Conservation (phyloP, 2,797 vertebrate species). For the Halcyon chelicuti region DNA sequence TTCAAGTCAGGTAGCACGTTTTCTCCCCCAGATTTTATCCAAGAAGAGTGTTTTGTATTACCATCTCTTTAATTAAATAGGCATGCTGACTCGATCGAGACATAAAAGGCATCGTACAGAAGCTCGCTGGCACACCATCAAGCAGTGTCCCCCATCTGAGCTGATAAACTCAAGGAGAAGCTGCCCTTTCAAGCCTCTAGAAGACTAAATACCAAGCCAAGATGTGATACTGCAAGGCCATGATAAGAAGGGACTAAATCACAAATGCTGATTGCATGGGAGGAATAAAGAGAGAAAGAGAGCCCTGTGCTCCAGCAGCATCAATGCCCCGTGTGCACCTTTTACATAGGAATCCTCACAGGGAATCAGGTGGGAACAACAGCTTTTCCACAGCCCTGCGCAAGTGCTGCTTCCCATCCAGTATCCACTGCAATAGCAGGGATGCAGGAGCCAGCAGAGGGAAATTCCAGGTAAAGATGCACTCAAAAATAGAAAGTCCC, state of each 20-base stretch:
- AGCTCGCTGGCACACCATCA: conserved; percentile 58
- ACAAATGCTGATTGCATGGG: conserved; percentile 2
- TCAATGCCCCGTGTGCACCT: not conserved
- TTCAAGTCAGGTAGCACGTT: not conserved
- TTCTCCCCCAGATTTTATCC: conserved; percentile 28
- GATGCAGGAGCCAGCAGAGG: not conserved
- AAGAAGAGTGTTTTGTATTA: conserved; percentile 38
- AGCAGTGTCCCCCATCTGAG: conserved; percentile 17
- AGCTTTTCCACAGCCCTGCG: not conserved
- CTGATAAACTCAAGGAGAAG: conserved; percentile 72
- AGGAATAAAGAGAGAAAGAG: not conserved
- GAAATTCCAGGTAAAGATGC: conserved; percentile 37
- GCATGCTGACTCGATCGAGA: conserved; percentile 1
- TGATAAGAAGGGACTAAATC: conserved; percentile 55
- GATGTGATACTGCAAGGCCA: conserved; percentile 50
- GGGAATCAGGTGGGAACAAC: conserved; percentile 5
- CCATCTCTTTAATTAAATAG: conserved; percentile 47
- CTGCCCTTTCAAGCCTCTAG: conserved; percentile 57
- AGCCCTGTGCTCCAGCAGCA: not conserved
- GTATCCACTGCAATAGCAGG: not conserved
- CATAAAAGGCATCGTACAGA: conserved; percentile 36
- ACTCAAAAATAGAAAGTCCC: conserved; percentile 62
- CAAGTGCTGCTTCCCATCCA: not conserved
- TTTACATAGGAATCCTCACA: not conserved
- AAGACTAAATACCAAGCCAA: conserved; percentile 71